Percentiles rank a stretch among this genome's conserved stretches.
These are phyloP conservation scores for Pseudococcus viburni DNA, from an alignment of 2,888 invertebrate genomes.

Conservation along the genomic window DNA sequence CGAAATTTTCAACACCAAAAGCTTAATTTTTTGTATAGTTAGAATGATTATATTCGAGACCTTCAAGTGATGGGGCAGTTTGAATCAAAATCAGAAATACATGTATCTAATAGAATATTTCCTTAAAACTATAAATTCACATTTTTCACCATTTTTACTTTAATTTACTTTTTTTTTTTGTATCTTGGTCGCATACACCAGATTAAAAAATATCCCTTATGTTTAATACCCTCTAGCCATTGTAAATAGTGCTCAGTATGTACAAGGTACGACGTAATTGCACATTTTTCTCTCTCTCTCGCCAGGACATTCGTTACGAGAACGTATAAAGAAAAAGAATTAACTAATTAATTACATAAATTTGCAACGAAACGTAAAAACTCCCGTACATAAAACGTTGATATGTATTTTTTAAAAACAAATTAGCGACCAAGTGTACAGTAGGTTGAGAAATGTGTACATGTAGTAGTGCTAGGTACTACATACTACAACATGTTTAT, in stretches of 20 bases:
- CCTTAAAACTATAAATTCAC: no score
- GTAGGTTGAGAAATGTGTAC: not conserved
- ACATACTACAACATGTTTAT: conserved; percentile 18
- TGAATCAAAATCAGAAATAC: no score
- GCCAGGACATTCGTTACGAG: conserved; percentile 3
- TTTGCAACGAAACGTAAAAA: conserved; percentile 32
- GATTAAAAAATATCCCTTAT: not conserved
- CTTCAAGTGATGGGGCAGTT: no score
- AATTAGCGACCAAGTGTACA: conserved; percentile 25
- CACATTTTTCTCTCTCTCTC: not conserved
- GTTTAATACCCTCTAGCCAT: not conserved
- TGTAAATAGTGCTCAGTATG: not conserved
- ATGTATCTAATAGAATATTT: no score
- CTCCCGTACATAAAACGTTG: conserved; percentile 8
- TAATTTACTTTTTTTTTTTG: no score
- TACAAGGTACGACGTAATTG: conserved; percentile 16
- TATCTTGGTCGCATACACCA: not conserved
- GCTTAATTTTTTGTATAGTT: no score
- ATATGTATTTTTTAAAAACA: conserved; percentile 46
- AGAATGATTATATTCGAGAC: no score
- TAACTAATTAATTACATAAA: conserved; percentile 48
- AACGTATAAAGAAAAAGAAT: conserved; percentile 9
- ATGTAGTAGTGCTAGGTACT: not conserved
- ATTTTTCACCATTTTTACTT: no score
- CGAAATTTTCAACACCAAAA: no score